A percentile compares a stretch with the other conserved stretches of the same genome.
phyloP scores from a whole-genome alignment of 2,888 invertebrate genomes.

The Nemurella pictetii region DNA sequence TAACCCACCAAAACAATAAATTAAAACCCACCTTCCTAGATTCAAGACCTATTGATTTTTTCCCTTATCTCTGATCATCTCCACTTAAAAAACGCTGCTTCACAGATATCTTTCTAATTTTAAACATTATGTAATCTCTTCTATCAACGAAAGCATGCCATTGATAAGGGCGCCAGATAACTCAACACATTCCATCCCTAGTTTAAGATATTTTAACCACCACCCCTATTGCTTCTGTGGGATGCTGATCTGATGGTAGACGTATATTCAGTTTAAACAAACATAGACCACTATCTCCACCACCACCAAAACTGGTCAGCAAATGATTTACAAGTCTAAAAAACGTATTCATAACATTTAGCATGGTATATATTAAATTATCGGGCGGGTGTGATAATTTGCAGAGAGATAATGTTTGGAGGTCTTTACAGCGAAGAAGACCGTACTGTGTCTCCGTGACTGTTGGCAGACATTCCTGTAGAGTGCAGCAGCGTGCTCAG shows the following conservation, averaged over 20 bases:
- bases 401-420: background rate
- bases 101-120: background rate
- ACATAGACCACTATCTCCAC: background rate
- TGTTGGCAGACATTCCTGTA: no score
- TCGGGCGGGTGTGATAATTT: background rate
- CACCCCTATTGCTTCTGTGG: slow-evolving; percentile 17
- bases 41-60: background rate
- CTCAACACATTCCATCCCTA: background rate
- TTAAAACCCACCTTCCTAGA: background rate
- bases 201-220: slow-evolving; percentile 14
- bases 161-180: background rate
- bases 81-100: background rate
- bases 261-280: background rate
- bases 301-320: background rate
- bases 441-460: no score
- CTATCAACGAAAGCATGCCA: background rate
- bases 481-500: background rate
- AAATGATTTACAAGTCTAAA: background rate
- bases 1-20: background rate
- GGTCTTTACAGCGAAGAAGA: background rate
- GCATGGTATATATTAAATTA: background rate
- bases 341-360: no score
- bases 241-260: background rate
- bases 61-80: background rate
- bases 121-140: background rate